Conservation (phyloP, 2,113 vertebrate species). For the Indicator maculatus region DNA sequence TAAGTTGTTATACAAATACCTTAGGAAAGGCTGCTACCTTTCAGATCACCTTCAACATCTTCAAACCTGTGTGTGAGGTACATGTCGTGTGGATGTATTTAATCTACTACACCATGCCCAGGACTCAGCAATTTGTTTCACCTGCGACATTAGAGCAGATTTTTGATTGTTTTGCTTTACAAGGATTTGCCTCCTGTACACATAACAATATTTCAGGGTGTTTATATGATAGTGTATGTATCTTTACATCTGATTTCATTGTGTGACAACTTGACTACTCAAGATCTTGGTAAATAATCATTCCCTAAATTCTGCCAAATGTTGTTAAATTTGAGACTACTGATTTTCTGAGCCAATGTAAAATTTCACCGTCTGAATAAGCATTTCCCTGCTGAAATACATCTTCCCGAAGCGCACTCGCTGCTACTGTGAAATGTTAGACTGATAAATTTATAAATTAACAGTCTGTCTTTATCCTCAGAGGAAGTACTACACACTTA, state of each 20-base stretch:
- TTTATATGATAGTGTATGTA: not conserved
- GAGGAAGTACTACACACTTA: not conserved
- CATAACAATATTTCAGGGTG: not conserved
- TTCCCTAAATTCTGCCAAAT: not conserved
- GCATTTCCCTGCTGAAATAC: not conserved
- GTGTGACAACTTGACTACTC: not conserved
- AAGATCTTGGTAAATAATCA: not conserved
- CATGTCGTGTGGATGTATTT: accelerated
- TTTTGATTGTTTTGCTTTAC: not conserved
- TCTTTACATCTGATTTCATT: not conserved
- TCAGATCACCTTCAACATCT: not conserved
- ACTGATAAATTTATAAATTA: not conserved
- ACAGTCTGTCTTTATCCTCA: not conserved
- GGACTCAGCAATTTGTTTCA: not conserved
- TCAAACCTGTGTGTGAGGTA: not conserved
- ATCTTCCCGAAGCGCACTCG: not conserved
- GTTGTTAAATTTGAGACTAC: not conserved
- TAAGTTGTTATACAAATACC: not conserved
- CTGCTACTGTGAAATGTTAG: not conserved
- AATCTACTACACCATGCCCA: not conserved
- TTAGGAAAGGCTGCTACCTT: not conserved
- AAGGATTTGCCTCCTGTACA: not conserved
- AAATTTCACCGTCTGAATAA: not conserved
- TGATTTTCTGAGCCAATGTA: not conserved
- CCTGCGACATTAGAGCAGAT: not conserved